Conservation (phyloP, 2,113 vertebrate species). For the Gallinago undulata region DNA sequence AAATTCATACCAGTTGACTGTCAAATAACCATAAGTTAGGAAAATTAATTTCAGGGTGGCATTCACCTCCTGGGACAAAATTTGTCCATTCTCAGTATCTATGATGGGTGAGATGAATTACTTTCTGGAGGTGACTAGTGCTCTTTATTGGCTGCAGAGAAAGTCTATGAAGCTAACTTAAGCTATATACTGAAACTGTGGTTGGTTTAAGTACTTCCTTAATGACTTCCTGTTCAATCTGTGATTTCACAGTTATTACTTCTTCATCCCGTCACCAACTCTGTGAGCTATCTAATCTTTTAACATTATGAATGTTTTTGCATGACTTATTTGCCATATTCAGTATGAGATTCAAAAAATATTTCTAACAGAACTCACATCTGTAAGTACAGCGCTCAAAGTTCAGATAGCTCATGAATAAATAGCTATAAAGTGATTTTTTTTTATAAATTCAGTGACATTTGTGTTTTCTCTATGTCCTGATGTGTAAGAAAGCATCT, state of each 20-base stretch:
- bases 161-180: background rate
- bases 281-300: background rate
- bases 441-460: background rate
- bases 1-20: background rate
- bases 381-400: background rate
- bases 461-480: background rate
- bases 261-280: background rate
- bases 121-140: background rate
- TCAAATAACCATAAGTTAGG: background rate
- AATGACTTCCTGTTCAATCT: background rate
- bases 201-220: background rate
- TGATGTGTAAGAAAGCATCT: background rate
- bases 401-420: background rate
- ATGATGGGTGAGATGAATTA: background rate
- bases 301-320: background rate
- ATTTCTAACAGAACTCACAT: background rate
- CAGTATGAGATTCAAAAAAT: background rate
- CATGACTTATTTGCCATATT: background rate
- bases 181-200: background rate
- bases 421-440: background rate
- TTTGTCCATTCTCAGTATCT: background rate
- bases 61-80: background rate
- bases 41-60: constrained; percentile 18
- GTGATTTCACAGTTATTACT: background rate
- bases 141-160: background rate